phyloP scores from a whole-genome alignment of 1,140 invertebrate species.

The Trichonephila clavipes region DNA sequence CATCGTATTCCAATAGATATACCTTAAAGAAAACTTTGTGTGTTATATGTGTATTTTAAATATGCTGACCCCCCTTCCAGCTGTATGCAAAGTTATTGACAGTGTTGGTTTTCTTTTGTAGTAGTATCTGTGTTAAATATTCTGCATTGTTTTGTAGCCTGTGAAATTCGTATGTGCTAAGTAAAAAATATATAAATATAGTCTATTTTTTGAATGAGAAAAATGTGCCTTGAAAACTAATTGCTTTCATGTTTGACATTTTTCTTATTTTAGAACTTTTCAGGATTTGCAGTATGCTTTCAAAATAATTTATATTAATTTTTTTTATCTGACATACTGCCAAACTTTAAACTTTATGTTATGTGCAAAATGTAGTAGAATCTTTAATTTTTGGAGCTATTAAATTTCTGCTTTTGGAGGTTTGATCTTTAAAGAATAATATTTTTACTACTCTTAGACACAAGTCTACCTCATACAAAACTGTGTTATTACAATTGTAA shows the following conservation, averaged over 20 bases:
- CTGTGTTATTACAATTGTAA: background rate
- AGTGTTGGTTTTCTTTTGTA: too few species aligned
- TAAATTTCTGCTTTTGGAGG: too few species aligned
- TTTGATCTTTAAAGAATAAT: background rate
- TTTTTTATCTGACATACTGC: background rate
- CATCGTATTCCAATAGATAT: too few species aligned
- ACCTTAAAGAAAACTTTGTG: too few species aligned
- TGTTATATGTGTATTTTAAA: too few species aligned
- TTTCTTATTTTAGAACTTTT: background rate
- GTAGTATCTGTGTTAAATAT: too few species aligned
- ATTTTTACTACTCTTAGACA: background rate
- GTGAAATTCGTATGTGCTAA: too few species aligned
- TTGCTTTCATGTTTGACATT: background rate
- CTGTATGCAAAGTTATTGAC: too few species aligned
- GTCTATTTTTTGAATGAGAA: background rate
- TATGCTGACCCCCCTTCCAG: too few species aligned
- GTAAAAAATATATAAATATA: background rate
- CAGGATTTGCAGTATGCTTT: too few species aligned
- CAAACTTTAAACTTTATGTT: background rate
- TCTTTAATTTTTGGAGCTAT: background rate
- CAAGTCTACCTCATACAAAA: slow-evolving; percentile 34
- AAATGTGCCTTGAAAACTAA: slow-evolving; percentile 31
- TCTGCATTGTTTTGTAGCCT: too few species aligned
- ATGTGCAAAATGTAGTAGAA: background rate
- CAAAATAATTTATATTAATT: too few species aligned